phyloP scores from a whole-genome alignment of 2,113 vertebrate genomes.

The Xiphophorus maculatus region DNA sequence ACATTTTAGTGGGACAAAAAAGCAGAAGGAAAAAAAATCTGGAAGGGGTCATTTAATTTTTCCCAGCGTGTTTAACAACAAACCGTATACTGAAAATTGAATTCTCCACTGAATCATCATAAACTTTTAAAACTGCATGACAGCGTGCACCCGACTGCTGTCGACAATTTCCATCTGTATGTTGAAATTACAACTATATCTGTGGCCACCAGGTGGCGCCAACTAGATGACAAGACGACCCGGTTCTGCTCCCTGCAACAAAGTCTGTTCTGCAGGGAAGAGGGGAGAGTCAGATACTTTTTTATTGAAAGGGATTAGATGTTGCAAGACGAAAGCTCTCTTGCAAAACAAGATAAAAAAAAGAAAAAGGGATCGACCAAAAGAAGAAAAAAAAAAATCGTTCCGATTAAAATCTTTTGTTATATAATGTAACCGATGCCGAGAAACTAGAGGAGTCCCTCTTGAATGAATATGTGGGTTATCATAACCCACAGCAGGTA shows the following conservation, averaged over 20 bases:
- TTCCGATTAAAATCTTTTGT: background rate
- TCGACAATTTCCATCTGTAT: background rate
- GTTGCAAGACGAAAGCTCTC: background rate
- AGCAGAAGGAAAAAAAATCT: background rate
- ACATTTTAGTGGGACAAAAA: background rate
- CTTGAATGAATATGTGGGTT: background rate
- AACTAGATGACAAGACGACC: conserved; percentile 17
- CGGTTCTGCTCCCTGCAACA: background rate
- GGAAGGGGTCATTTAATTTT: too few relatives aligned
- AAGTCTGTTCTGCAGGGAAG: background rate
- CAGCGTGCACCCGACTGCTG: background rate
- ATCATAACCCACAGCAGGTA: background rate
- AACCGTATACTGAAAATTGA: background rate
- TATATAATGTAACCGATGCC: background rate
- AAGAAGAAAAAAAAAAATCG: background rate
- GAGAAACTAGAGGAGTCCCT: background rate
- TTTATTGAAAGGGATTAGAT: background rate
- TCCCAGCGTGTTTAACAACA: too few relatives aligned
- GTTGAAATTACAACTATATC: background rate
- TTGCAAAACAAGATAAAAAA: background rate
- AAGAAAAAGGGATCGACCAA: too few relatives aligned
- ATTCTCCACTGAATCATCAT: too few relatives aligned
- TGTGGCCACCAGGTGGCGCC: conserved; percentile 67
- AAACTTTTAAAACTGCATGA: background rate
- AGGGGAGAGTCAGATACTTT: background rate